phyloP scores from a whole-genome alignment of 2,797 vertebrate genomes.

The Arctocebus calabarensis region DNA sequence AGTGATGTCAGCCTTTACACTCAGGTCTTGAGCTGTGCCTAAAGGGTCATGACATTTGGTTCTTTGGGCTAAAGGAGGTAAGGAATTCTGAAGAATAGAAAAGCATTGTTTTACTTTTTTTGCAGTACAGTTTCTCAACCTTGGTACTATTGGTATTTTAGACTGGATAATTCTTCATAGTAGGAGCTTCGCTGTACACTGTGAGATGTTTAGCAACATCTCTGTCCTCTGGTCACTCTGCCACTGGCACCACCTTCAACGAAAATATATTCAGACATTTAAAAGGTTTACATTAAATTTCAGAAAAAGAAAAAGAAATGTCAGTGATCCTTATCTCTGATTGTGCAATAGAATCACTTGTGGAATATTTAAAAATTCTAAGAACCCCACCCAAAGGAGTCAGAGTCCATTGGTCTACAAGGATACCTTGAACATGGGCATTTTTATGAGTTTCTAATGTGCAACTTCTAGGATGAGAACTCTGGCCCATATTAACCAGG shows the following conservation, averaged over 20 bases:
- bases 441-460: background rate
- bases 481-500: background rate
- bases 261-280: background rate
- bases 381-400: background rate
- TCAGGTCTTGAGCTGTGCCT: background rate
- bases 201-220: background rate
- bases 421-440: background rate
- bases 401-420: background rate
- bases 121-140: slow-evolving; percentile 2
- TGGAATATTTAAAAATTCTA: background rate
- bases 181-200: background rate
- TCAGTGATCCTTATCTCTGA: background rate
- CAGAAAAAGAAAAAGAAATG: background rate
- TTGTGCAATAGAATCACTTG: background rate
- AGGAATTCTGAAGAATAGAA: background rate
- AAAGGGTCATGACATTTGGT: background rate
- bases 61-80: slow-evolving; percentile 8
- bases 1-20: background rate
- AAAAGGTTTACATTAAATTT: background rate
- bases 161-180: background rate
- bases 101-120: slow-evolving; percentile 25
- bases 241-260: background rate
- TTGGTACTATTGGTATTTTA: background rate
- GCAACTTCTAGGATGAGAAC: background rate
- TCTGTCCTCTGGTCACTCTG: background rate